These are phyloP conservation scores for Leptinotarsa lineolata DNA, from an alignment of 1,140 invertebrate genomes.

Conservation along the genomic window DNA sequence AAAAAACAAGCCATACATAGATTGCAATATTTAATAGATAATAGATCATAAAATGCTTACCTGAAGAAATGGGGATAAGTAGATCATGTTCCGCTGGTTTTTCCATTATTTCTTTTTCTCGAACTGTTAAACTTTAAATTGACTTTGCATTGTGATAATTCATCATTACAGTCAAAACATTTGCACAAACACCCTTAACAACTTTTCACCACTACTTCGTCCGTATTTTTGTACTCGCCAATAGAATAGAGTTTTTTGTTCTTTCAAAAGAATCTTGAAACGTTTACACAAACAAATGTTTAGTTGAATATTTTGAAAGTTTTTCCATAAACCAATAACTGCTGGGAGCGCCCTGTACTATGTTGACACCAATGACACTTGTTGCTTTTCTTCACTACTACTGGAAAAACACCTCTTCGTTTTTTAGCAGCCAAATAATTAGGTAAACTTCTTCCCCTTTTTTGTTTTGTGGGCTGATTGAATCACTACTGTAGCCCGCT, in stretches of 20 bases:
- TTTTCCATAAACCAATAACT: background rate
- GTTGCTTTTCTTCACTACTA: background rate
- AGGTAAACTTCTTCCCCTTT: too few relatives aligned
- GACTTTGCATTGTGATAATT: background rate
- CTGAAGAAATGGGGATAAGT: conserved; percentile 46
- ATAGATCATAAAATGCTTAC: conserved; percentile 30
- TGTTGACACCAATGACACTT: conserved; percentile 2
- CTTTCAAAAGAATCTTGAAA: too few relatives aligned
- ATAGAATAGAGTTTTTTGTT: too few relatives aligned
- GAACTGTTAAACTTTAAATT: background rate
- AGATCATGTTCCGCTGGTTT: conserved; percentile 42
- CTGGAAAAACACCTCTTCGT: too few relatives aligned
- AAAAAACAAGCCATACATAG: too few relatives aligned
- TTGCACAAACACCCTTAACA: background rate
- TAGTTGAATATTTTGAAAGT: background rate
- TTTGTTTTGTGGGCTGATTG: too few relatives aligned
- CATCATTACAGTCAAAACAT: background rate
- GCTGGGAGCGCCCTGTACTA: background rate
- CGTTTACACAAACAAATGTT: too few relatives aligned
- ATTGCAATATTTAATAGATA: background rate
- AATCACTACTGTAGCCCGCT: too few relatives aligned
- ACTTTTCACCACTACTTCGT: background rate
- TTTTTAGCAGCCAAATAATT: too few relatives aligned
- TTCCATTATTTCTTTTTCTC: conserved; percentile 35
- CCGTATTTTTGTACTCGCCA: too few relatives aligned